Base-by-base conservation (phyloP, 2,888 invertebrate genomes). In the Cataglyphis altisquamis region DNA sequence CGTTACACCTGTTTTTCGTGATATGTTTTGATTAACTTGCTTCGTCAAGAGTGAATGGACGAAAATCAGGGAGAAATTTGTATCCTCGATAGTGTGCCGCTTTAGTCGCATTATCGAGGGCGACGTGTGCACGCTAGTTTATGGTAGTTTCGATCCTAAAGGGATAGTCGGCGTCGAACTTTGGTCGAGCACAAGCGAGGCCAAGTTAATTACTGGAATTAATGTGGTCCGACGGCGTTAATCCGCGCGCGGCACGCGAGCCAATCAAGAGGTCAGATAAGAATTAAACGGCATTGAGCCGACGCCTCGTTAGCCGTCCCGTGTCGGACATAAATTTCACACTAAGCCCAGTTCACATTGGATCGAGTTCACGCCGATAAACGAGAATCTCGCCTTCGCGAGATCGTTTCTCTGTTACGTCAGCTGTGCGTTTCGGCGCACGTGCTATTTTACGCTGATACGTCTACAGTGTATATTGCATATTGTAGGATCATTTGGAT, bases 161-260 rank as follows among this genome's bases (percentile, higher is more conserved):
- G 70, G 68, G 60, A 62, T 39, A 36, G n/a, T 12, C 55, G 36
- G 48, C 77, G 75, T 75, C 81, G 87, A 64, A 74, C 73, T 83
- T 85, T 77, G 67, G 78, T 83, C 82, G 81, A 55, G 86, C 60
- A n/a, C 57, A 52, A 62, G 60, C 73, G 77, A 62, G 72, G 68
- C 82, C 82, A 83, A 88, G 89, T 90, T 90, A 90, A 90, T 90
- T 90, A 88, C 86, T 82, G 82, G 87, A 89, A 92, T 92, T 91
- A 92, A 92, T 90, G 89, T 77, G 87, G 83, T 86, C 86, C 88
- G 87, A 82, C 87, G 88, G 89, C 88, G 90, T 88, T 92, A 90
- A 90, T 92, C 88, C 90, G 85, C 82, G 88, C 85, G 81, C 85
- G 90, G 91, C 93, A 92, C 92, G 92, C 92, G 91, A 93, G 90